Evolutionary conservation across 2,888 invertebrate genomes (phyloP), one percentile per base, ranked within the genome.

Genomic region (Rhagium mordax): DNA sequence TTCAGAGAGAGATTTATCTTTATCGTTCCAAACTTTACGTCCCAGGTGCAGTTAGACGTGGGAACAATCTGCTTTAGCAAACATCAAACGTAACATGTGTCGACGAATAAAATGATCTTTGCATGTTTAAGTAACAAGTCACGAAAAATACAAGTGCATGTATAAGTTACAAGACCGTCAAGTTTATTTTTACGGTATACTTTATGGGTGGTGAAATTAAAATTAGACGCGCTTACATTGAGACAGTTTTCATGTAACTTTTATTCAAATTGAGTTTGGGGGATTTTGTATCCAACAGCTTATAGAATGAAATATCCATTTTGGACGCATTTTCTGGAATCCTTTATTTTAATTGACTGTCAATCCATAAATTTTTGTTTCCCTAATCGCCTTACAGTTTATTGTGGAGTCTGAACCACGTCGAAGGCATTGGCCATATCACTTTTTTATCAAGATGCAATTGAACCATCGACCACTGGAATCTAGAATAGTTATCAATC

Each of bases 201-300:
- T 66, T 71, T 67, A 55, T 60, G 49, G 66, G 66, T 53, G 61
- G 29, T 66, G 67, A 67, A 66, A 67, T 41, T 71, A 66, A 71
- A 66, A 41, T 60, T 51, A 59, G 33, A 60, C 61, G 60, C 55
- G 55, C 53, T 33, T 16, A 33, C 59, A 33, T 41, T 41, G 41
- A 41, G 41, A 10, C 41, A n/a, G 2, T 41, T n/a, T 41, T 41
- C 13, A 13, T 41, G 41, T 13, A 41, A 41, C 41, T 41, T 41
- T 41, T 13, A 41, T 41, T 41, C 41, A 41, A n/a, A 1, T 41
- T n/a, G n/a, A n/a, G 41, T n/a, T 41, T 33, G 8, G 27, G 3
- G 27, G n/a, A n/a, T n/a, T n/a, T n/a, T n/a, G n/a, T n/a, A n/a
- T n/a, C n/a, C n/a, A n/a, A n/a, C n/a, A n/a, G n/a, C n/a, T n/a